Evolutionary conservation across 1,140 invertebrate genomes (phyloP), one percentile per base, ranked within the genome.

Genomic region (Anastrepha ludens): DNA sequence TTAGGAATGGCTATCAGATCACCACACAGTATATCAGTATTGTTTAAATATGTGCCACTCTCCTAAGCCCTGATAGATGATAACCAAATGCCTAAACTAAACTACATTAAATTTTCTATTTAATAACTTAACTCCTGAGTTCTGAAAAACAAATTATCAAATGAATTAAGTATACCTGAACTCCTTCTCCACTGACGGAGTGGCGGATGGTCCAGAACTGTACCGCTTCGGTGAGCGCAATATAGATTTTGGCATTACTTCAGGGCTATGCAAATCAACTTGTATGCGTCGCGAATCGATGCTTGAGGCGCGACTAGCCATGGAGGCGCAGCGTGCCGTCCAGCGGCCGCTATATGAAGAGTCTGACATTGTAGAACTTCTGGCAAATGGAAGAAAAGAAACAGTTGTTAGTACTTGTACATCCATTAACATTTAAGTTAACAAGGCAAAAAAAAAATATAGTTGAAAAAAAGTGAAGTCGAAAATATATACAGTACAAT

Each of bases 311-410:
- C 92, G 91, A 89, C 93, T 93, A 17, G 92, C 89, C 39, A 91
- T 87, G 20, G 93, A 92, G 9, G 91, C 90, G 89, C 92, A 91
- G 70, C 90, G 91, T 7, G 89, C 90, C 89, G 91, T 92, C 92
- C 91, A 92, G 89, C 92, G 92, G 89, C 91, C 92, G 87, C 91
- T 92, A 78, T 91, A 92, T 41, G 93, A 93, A 17, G 91, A 91
- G 60, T 93, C 93, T 44, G 93, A 93, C 90, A 92, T 90, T 13
- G 93, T 93, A 4, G 93, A 93, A 87, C 92, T 92, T 86, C 92
- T 91, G 29, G 62, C 11, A 65, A 86, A 55, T 15, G 44, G 50
- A 87, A 47, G n/a, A 87, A 64, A 50, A 64, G 44, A 85, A 64
- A 87, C 13, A 15, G 8, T 67, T 67, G 8, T 67, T 67, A 64